Evolutionary conservation across 92 coral and sea anemone species (phyloP), one percentile per base, ranked within the genome.

Genomic region (Zoanthus sansibaricus): DNA sequence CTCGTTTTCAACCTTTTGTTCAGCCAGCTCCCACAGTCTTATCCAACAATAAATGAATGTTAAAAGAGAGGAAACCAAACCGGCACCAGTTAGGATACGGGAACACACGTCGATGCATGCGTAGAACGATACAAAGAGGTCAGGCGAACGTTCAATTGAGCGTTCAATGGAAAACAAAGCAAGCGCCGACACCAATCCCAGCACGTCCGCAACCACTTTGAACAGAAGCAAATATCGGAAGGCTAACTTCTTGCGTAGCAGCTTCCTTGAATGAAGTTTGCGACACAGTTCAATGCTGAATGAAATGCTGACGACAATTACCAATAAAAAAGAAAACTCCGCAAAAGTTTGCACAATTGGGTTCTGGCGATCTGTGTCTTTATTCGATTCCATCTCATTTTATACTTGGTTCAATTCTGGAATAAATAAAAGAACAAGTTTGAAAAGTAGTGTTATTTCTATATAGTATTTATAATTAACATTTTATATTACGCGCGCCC

Each of bases 161-260:
- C 18, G 48, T 37, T 61, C 69, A 9, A 78, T 15, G 12, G 47
- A 78, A 11, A 78, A 56, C 31, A 70, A 78, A 78, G 54, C 83
- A 14, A 56, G 25, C 0, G 83, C 18, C 32, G 71, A 56, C 21
- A 58, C 0, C 31, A 78, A 44, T 45, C 56, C 71, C 48, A 78
- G 2, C 16, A 78, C 6, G n/a, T 78, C 83, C 16, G 83, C 32
- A 14, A 78, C 54, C 9, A 67, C 70, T 56, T 78, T 78, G 31
- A 78, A 33, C 31, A 78, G 44, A 16, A 78, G 70, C 71, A 56
- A 56, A 78, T 78, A 78, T 7, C 49, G 71, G 71, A 54, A 3
- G 18, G 32, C 8, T 12, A 31, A 31, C 49, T 61, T 78, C 31
- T 78, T 78, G 17, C 71, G 83, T 20, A 78, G 56, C 49, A 3